Base-by-base conservation (phyloP, 2,888 invertebrate species). In the Stenolophus ochropezus region DNA sequence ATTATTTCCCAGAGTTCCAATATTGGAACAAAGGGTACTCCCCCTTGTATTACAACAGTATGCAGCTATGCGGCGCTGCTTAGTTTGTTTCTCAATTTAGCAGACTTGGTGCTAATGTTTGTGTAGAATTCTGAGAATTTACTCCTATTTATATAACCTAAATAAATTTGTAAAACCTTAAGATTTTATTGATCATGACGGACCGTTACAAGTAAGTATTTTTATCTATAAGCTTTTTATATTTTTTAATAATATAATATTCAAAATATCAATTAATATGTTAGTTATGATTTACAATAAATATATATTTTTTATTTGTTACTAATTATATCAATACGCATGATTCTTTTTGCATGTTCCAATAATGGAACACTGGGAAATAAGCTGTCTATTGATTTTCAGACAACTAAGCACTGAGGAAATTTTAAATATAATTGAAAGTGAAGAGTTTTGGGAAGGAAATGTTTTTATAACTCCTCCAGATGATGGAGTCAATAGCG, bases 381-480 rank as follows among this genome's bases (percentile, higher is more conserved):
- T 33, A 8, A 33, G 33, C 8, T 5, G 4, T 33, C 5, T 5
- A 33, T 33, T 33, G 33, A 5, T 33, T 33, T 33, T 4, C 4
- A 33, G 33, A 8, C 4, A 33, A 5, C 8, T 33, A 33, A 33
- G 5, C 4, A 33, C 33, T 5, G 33, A 4, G 4, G 33, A 33
- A 33, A 5, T 33, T 4, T 8, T 33, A 33, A 8, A 33, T 5
- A 33, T 33, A 8, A 8, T 33, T 33, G 33, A 33, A 33, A 8
- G 8, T 33, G 33, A 33, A 33, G 8, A 33, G 8, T 33, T 33
- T 33, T 33, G 33, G 33, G 33, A 33, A 8, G 33, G n/a, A 6
- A 21, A 61, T 21, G 18, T 61, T 18, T 61, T 61, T n/a, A 61
- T 61, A 61, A 61, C 20, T 3, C 61, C 61, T 61, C 20, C 61